These are phyloP conservation scores for Papilio dardanus DNA, from an alignment of 1,140 invertebrate genomes.

Conservation along the genomic window DNA sequence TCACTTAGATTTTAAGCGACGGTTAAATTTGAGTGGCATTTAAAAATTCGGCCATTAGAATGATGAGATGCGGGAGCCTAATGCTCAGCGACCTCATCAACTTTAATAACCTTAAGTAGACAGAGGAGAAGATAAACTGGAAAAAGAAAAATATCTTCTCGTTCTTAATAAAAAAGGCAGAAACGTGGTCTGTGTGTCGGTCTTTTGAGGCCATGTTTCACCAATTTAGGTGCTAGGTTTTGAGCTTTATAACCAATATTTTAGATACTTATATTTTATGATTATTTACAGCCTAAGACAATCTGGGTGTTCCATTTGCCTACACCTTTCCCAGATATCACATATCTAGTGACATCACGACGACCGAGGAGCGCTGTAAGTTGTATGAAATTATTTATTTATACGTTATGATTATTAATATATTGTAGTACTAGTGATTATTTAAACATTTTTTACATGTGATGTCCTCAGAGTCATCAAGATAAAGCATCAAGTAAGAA, in stretches of 20 bases:
- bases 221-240: too few relatives aligned
- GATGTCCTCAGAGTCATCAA: not conserved
- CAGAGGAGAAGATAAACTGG: too few relatives aligned
- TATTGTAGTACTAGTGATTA: not conserved
- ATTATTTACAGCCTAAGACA: slow-evolving; percentile 61
- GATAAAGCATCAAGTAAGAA: not conserved
- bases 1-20: too few relatives aligned
- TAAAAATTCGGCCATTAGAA: too few relatives aligned
- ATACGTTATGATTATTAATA: not conserved
- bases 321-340: slow-evolving; percentile 45
- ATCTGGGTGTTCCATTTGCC: slow-evolving; percentile 65
- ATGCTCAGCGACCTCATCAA: too few relatives aligned
- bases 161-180: too few relatives aligned
- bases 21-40: too few relatives aligned
- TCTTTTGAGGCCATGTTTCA: too few relatives aligned
- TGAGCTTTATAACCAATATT: not conserved
- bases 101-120: too few relatives aligned
- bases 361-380: slow-evolving; percentile 43
- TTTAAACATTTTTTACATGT: not conserved
- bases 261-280: slow-evolving; percentile 6
- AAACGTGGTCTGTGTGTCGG: too few relatives aligned
- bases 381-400: slow-evolving; percentile 21
- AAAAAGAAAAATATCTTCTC: too few relatives aligned
- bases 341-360: slow-evolving; percentile 31
- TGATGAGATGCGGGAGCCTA: too few relatives aligned